phyloP scores from a whole-genome alignment of 2,113 vertebrate genomes.

The Ceyx cyanopectus region DNA sequence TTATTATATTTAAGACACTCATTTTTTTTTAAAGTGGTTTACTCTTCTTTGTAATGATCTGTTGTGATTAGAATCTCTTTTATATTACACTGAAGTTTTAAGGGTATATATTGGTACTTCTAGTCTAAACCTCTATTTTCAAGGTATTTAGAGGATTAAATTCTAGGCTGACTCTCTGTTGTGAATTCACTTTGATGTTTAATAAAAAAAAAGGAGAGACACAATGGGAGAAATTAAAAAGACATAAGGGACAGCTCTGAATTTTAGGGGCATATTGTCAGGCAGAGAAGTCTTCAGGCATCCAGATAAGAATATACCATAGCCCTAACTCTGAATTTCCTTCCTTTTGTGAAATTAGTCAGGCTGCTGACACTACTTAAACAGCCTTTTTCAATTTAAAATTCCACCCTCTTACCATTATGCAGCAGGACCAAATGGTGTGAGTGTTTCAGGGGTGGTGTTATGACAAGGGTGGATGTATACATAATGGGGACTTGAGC shows the following conservation, averaged over 20 bases:
- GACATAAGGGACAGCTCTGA: conserved; percentile 70
- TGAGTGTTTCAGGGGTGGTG: conserved; percentile 72
- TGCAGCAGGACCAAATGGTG: conserved; percentile 67
- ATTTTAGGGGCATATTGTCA: conserved; percentile 74
- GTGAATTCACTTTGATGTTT: conserved; percentile 74
- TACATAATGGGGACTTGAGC: conserved; percentile 68
- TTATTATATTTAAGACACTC: conserved; percentile 82
- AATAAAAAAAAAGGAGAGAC: conserved; percentile 64
- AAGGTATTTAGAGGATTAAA: conserved; percentile 77
- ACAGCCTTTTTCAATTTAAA: conserved; percentile 73
- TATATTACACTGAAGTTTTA: conserved; percentile 69
- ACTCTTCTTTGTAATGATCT: conserved; percentile 76
- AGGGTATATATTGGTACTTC: conserved; percentile 71
- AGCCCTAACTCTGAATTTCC: conserved; percentile 70
- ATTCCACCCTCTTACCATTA: conserved; percentile 74
- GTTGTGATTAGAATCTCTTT: conserved; percentile 79
- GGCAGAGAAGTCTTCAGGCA: conserved; percentile 60
- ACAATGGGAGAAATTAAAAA: conserved; percentile 69
- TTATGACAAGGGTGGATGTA: conserved; percentile 72
- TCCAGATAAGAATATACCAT: conserved; percentile 59
- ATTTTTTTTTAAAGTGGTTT: conserved; percentile 74
- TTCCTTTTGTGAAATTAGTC: conserved; percentile 77
- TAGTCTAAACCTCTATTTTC: conserved; percentile 71
- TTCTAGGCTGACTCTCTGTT: conserved; percentile 79
- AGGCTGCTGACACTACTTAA: conserved; percentile 73